Evolutionary conservation across 2,888 invertebrate genomes (phyloP), one percentile per base, ranked within the genome.

Genomic region (Morpho achilles): DNA sequence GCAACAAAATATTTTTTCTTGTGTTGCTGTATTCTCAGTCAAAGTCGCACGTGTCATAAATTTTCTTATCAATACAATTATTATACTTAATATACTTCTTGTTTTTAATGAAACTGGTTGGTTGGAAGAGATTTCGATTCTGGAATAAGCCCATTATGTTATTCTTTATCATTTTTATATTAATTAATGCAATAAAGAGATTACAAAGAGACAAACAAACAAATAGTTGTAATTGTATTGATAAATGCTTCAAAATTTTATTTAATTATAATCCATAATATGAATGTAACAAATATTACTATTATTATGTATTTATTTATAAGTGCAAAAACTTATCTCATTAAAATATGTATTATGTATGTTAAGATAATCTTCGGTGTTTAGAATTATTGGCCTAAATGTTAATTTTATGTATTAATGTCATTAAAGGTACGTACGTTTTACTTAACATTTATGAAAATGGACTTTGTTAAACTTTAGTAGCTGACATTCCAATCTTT

Each of bases 311-410:
- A 32, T 32, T 32, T 32, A 32, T 32, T 32, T 32, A 32, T 32
- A 32, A 32, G 10, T 44, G n/a, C 16, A 9, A 16, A 46, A 46
- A 9, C 5, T 16, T 46, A 46, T 16, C 46, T 46, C 16, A 46
- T 5, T 46, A 32, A 45, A 44, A 43, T n/a, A 44, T 52, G 52
- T 52, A 44, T 44, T 44, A 43, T 44, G 44, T 52, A 52, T 45
- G 44, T 53, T 53, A 8, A 22, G 10, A 39, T 53, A 53, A 32
- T 45, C n/a, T 7, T 53, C 39, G 52, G 43, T 53, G 45, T 45
- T 53, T 53, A 53, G 39, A 44, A 9, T 44, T 32, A 45, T 44
- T 53, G 52, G 52, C 52, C 52, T 53, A 53, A 53, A 44, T 45
- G 44, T 45, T 53, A 23, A 53, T 43, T 43, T 43, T 3, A 43